A percentile compares a stretch with the other conserved stretches of the same genome.
Evolutionary conservation across 2,888 invertebrate genomes (phyloP).

Genomic region (Melinopterus prodromus): DNA sequence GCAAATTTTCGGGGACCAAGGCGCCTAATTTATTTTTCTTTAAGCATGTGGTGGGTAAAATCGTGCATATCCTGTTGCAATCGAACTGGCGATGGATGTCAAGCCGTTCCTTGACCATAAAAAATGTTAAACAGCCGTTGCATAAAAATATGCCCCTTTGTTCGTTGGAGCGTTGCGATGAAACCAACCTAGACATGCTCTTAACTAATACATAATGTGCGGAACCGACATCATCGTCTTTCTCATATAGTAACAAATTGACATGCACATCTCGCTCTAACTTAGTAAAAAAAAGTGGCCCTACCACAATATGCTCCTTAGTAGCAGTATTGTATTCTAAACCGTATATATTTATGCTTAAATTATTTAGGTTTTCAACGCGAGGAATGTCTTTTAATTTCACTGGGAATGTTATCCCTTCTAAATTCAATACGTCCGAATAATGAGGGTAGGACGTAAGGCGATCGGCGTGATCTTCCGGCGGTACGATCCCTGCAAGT

Average conservation of each 20-base stretch:
- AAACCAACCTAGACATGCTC: background rate
- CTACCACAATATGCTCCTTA: conserved; percentile 8
- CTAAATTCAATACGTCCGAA: conserved; percentile 5
- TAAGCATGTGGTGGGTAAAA: background rate
- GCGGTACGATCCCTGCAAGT: too few relatives aligned
- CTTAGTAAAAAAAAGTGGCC: background rate
- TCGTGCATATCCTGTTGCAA: background rate
- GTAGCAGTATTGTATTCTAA: background rate
- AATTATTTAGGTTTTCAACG: conserved; percentile 12
- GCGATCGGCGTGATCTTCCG: too few relatives aligned
- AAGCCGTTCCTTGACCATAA: background rate
- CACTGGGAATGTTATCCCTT: conserved; percentile 8
- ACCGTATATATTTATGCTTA: conserved; percentile 12
- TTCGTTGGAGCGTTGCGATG: background rate
- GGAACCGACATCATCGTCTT: background rate
- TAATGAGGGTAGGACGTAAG: conserved; percentile 6
- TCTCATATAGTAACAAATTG: background rate
- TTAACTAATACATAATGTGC: background rate
- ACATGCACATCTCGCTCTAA: background rate
- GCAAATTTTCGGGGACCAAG: background rate
- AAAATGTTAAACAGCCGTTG: background rate
- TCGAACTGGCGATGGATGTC: background rate
- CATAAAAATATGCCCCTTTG: background rate
- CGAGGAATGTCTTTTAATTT: background rate
- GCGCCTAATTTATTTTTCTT: background rate